Base-by-base conservation (phyloP, 2,113 vertebrate genomes). In the Agelaius phoeniceus region DNA sequence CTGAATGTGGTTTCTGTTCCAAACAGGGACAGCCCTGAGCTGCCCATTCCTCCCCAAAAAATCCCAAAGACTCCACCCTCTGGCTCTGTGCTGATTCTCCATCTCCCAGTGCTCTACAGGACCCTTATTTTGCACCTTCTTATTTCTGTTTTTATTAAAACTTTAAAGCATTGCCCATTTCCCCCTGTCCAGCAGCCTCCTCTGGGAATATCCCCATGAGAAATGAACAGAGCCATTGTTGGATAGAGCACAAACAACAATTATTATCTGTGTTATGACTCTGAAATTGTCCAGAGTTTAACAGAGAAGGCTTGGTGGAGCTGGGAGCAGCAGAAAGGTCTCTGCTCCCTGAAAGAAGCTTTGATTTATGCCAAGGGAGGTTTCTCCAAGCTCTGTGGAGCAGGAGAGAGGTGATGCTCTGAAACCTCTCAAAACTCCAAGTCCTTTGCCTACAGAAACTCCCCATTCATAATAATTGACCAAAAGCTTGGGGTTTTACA, bases 111-210 rank as follows among this genome's bases (percentile, higher is more conserved):
- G 27, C 58, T 77, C 52, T 43, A 26, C 49, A 81, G 2, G 23
- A 65, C 9, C 41, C n/a, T 86, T 14, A 10, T 54, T 65, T 57
- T 7, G 1, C 65, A 51, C 61, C 61, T 82, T 86, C 87, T 17
- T 18, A 11, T 89, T 96, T 97, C 77, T 95, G 83, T 76, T 97
- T 96, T 97, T 93, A 96, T 97, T 95, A 95, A 94, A 95, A 78
- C 68, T 66, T 43, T 89, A 88, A 90, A 57, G 68, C 24, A 15
- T 86, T 93, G 59, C 84, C 87, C 80, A 69, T 86, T 97, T 87
- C 84, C 90, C 93, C 95, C 95, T 89, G 18, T 13, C 82, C 87
- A 84, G 59, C 58, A 72, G 91, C 81, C 59, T 90, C 54, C 41
- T 8, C 58, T 3, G 4, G 87, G 95, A 96, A 94, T 82, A 96